Base-by-base conservation (phyloP, 2,113 vertebrate species). In the Phoenicopterus ruber region DNA sequence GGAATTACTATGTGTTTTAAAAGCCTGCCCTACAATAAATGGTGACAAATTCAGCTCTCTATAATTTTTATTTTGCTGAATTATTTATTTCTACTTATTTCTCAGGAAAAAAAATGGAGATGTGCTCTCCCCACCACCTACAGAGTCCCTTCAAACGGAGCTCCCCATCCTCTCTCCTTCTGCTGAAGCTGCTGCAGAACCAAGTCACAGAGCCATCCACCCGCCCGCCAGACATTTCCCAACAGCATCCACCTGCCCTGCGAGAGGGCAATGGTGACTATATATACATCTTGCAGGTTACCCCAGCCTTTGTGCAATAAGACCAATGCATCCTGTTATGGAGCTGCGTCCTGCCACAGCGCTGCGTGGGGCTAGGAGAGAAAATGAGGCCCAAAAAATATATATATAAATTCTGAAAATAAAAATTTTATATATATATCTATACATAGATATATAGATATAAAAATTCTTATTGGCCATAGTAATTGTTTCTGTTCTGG, bases 301-400 rank as follows among this genome's bases (percentile, higher is more conserved):
- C 8, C 9, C 26, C 13, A 47, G 47, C 32, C 52, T 26, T 31
- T 46, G 25, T 24, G 61, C 22, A 36, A 36, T 1, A 38, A 69
- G 17, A 17, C 38, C 38, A 32, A 38, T 4, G 32, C 28, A 58
- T n/a, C 38, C 34, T n/a, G 14, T 10, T 6, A 3, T 2, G 21
- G 32, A 80, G 20, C 44, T 38, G 32, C 9, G 20, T 50, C 20
- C 52, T 71, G 65, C n/a, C 32, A 10, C 3, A 14, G 34, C 0
- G 1, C 26, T 78, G 16, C 0, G 0, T 16, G 14, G 22, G 19
- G 28, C 5, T 47, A 21, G 29, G 13, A 71, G 38, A 76, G 46
- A 66, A 74, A 73, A 73, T 4, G 5, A 69, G 34, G 14, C 25
- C 59, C 31, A 25, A 52, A 11, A 90, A 74, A 86, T 21, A 52